Evolutionary conservation across 2,888 invertebrate species (phyloP).

Genomic region (Eupithecia subumbrata): DNA sequence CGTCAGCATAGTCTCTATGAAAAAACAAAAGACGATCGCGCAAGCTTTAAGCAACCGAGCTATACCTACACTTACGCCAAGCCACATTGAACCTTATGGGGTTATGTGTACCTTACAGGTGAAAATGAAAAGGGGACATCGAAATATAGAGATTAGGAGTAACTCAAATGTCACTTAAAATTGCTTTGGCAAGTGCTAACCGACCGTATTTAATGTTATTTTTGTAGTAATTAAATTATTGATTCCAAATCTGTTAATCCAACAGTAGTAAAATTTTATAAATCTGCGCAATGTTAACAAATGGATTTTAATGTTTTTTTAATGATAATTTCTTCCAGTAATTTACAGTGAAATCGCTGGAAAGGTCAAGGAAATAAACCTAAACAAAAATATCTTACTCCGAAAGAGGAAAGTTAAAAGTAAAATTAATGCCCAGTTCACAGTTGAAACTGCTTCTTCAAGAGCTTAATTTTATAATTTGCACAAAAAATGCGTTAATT

Average conservation of each 20-base stretch:
- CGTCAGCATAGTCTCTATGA: not conserved
- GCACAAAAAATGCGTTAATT: constrained; percentile 53
- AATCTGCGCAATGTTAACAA: not conserved
- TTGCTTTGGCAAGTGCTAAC: constrained; percentile 28
- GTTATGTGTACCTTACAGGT: constrained; percentile 2
- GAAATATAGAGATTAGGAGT: constrained; percentile 35
- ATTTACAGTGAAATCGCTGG: constrained; percentile 1
- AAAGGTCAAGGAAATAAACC: constrained; percentile 10
- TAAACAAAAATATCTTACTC: constrained; percentile 31
- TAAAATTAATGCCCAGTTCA: constrained; percentile 40
- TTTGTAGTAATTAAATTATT: no score
- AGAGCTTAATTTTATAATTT: constrained; percentile 55
- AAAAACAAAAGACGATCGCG: not conserved
- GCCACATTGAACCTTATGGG: constrained; percentile 20
- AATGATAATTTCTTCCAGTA: not conserved
- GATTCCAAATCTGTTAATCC: not conserved
- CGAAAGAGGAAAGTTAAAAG: constrained; percentile 34
- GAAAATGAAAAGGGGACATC: constrained; percentile 11
- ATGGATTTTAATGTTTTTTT: not conserved
- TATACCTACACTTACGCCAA: constrained; percentile 26
- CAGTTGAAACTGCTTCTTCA: constrained; percentile 55
- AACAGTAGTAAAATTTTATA: not conserved
- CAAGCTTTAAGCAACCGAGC: not conserved
- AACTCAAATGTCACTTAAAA: constrained; percentile 36
- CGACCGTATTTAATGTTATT: no score